Conservation (phyloP, 2,888 invertebrate species). For the Cataglyphis rosenhaueri region DNA sequence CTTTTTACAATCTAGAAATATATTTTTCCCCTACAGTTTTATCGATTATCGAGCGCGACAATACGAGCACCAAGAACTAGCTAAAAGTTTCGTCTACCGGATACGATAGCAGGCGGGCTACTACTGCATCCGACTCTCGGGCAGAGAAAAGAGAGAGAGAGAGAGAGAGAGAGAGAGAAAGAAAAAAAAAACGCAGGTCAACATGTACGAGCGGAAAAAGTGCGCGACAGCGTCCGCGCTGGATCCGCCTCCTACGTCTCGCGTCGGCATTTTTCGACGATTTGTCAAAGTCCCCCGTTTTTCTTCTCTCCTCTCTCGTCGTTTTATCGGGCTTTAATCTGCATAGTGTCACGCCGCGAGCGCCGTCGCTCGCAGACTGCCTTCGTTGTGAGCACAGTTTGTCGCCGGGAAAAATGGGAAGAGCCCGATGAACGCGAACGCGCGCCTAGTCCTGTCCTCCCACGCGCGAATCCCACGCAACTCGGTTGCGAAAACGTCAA, state of each 20-base stretch:
- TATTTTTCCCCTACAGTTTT: conserved; percentile 13
- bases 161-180: background rate
- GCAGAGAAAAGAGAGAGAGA: background rate
- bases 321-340: conserved; percentile 83
- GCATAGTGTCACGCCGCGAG: conserved; percentile 77
- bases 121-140: conserved; percentile 16
- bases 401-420: conserved; percentile 49
- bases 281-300: conserved; percentile 82
- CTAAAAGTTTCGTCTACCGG: conserved; percentile 25
- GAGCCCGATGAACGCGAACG: background rate
- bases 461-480: conserved; percentile 28
- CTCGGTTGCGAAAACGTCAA: conserved; percentile 40
- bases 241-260: conserved; percentile 63
- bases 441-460: background rate
- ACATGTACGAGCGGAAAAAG: conserved; percentile 59
- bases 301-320: conserved; percentile 55
- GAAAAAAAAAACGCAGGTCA: conserved; percentile 47
- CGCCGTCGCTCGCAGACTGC: conserved; percentile 68
- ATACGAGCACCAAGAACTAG: conserved; percentile 57
- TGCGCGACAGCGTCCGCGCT: conserved; percentile 60
- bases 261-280: conserved; percentile 80
- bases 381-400: conserved; percentile 57
- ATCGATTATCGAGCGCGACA: conserved; percentile 41
- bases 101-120: conserved; percentile 55
- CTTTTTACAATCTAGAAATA: conserved; percentile 3